Percentiles rank a stretch among this genome's conserved stretches.
Conservation (phyloP, 1,140 invertebrate species). For the Ips typographus region DNA sequence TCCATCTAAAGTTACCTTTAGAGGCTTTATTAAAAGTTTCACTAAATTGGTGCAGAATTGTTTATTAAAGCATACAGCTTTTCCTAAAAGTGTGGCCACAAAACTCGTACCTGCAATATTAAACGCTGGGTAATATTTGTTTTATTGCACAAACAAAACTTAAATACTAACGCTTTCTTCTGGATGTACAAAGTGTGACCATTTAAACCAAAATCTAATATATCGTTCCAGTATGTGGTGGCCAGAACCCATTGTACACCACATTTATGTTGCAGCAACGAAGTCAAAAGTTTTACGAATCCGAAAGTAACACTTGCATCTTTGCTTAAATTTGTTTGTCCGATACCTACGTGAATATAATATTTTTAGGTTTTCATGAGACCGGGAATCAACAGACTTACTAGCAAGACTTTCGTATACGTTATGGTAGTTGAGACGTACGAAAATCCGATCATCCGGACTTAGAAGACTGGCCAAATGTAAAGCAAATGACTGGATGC, state of each 20-base stretch:
- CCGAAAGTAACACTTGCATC: constrained; percentile 61
- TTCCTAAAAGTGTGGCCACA: constrained; percentile 30
- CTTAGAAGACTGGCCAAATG: constrained; percentile 54
- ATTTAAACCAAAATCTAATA: constrained; percentile 58
- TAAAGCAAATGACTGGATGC: constrained; percentile 53
- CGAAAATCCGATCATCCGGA: constrained; percentile 51
- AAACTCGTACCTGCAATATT: constrained; percentile 24
- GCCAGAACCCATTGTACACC: constrained; percentile 60
- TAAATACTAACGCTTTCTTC: constrained; percentile 56
- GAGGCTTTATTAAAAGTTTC: constrained; percentile 23
- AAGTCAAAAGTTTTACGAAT: constrained; percentile 59
- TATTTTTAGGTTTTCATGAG: constrained; percentile 4
- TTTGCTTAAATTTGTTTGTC: constrained; percentile 40
- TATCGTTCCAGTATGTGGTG: constrained; percentile 57
- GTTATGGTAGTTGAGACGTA: constrained; percentile 49
- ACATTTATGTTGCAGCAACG: constrained; percentile 56
- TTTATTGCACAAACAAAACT: neutral
- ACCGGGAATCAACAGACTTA: neutral
- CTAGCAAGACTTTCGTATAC: constrained; percentile 51
- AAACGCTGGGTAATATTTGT: too few species aligned
- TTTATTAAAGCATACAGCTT: constrained; percentile 27
- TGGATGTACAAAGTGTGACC: constrained; percentile 67
- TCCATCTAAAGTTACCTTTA: constrained; percentile 18
- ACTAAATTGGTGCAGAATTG: constrained; percentile 32
- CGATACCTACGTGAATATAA: constrained; percentile 14